Evolutionary conservation across 2,113 vertebrate genomes (phyloP), one percentile per base, ranked within the genome.

Genomic region (Thamnaconus septentrionalis): DNA sequence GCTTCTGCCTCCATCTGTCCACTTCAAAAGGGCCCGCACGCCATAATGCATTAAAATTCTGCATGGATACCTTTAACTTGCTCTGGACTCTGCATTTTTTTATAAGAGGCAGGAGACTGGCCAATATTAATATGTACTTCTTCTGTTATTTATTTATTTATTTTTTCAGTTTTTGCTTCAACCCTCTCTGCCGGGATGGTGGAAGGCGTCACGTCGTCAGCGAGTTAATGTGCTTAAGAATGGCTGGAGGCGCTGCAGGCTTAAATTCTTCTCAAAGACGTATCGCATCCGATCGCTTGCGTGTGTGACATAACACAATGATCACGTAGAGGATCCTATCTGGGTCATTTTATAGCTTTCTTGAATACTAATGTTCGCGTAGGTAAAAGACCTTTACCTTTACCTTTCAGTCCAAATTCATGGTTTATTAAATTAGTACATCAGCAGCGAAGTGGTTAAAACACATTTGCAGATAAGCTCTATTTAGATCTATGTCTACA

Each of bases 11-110:
- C 41, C 12, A 10, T 31, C 55, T 42, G 4, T 80, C 61, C 47
- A 53, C 61, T 77, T 64, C 53, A 75, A 76, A 73, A 78, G 66
- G 63, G 44, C 49, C 60, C 3, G 12, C 4, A 43, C 4, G 5
- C 40, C 6, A 31, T 57, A 52, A 55, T 78, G 6, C 78, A 81
- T 76, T 78, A 4, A 64, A 52, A 78, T 83, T 79, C 71, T 70
- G 50, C 6, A 3, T 9, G 18, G 55, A 66, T 45, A 71, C 56
- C 42, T 78, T 53, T 12, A 53, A 62, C 8, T 50, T 50, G 9
- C 51, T 72, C 68, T 59, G 39, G 56, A 69, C 57, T 64, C 4
- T 72, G 50, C 45, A 65, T 65, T 56, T 77, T 77, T 70, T 69
- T 41, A 58, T 70, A 18, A 31, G 43, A 68, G 41, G 43, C 50